Evolutionary conservation across 2,797 vertebrate genomes (phyloP), one percentile per base, ranked within the genome.

Genomic region (Nasua narica): DNA sequence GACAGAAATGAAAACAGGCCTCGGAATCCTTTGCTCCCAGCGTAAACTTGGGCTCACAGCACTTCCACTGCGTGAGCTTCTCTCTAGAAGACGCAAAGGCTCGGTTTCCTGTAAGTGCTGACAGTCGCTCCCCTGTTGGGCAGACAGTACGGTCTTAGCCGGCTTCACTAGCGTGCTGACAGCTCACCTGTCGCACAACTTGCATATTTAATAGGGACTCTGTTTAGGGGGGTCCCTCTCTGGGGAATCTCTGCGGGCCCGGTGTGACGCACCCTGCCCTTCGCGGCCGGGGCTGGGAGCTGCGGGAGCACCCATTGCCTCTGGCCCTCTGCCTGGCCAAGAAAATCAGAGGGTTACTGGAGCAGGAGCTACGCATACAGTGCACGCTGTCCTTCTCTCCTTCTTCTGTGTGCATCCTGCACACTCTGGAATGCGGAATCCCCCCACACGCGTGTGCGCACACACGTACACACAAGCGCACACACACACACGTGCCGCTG

Each of bases 161-260:
- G 40, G 76, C 87, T 35, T 86, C 35, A 58, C 50, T 37, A n/a
- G 85, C 56, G 69, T 32, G 32, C 89, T 70, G 60, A 48, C n/a
- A 4, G 43, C 84, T 95, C 90, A 29, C 19, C 82, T 90, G 89
- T 89, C 89, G 62, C 2, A 27, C 27, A 32, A 15, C 37, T 21
- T 69, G 2, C 56, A 1, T 32, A 12, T 35, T 37, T 58, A 88
- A 21, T 70, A 27, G 95, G 87, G 77, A 35, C 19, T 81, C 62
- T 89, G 92, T 16, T 91, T 89, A 87, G 46, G 81, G 6, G 56
- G 58, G 54, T 0, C 62, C 35, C 83, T 81, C 37, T 62, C 74
- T 15, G 14, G 82, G 52, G 43, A 76, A 65, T 92, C 94, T 35
- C 93, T 29, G 21, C 23, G n/a, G 32, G 86, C 23, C 95, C 87